These are phyloP conservation scores for Microcebus lehilahytsara DNA, from an alignment of 2,113 vertebrate species.

Conservation along the genomic window DNA sequence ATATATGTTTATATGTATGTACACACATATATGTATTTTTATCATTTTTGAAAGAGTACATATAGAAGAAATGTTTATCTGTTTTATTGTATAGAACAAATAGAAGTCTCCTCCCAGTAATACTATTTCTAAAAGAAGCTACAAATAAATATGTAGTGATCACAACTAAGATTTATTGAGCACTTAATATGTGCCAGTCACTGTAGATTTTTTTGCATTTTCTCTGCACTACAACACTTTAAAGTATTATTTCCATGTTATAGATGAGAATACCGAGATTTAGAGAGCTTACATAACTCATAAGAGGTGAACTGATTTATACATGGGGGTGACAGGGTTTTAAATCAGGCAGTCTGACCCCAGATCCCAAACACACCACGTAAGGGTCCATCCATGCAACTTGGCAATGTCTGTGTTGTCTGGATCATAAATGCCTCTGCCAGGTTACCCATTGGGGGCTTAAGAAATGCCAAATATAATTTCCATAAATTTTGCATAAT, in stretches of 20 bases:
- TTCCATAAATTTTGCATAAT: not conserved
- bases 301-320: not conserved
- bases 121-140: not conserved
- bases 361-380: no score
- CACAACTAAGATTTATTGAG: not conserved
- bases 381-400: rapidly evolving
- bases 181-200: not conserved
- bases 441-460: not conserved
- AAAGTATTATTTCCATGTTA: slow-evolving; percentile 20
- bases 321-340: not conserved
- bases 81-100: not conserved
- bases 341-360: not conserved
- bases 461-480: not conserved
- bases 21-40: not conserved
- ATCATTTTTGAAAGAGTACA: not conserved
- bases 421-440: not conserved
- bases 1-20: not conserved
- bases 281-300: not conserved
- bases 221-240: not conserved
- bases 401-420: not conserved
- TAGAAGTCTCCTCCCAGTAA: not conserved
- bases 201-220: not conserved
- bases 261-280: not conserved
- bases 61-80: not conserved
- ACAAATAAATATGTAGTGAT: not conserved